These are phyloP conservation scores for Sylvilagus bachmani DNA, from an alignment of 2,113 vertebrate genomes.

Conservation along the genomic window DNA sequence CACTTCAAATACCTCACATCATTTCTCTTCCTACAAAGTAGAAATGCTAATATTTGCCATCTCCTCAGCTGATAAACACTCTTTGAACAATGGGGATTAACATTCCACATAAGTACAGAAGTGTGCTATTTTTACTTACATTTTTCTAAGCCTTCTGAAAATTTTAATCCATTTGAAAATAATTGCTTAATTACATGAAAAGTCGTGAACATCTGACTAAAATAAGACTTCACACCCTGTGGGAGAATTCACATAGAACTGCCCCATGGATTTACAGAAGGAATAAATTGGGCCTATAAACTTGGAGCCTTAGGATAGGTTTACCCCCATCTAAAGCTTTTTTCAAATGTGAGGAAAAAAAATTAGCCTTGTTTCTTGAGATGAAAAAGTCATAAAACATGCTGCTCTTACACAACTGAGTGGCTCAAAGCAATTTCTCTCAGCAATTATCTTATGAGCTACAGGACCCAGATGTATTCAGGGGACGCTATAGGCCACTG, in stretches of 20 bases:
- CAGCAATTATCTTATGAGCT: conserved; percentile 69
- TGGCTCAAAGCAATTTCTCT: conserved; percentile 72
- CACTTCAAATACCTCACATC: conserved; percentile 12
- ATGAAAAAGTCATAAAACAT: conserved; percentile 75
- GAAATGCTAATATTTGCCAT: conserved; percentile 61
- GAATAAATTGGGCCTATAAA: conserved; percentile 68
- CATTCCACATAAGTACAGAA: neutral
- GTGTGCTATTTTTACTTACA: conserved; percentile 51
- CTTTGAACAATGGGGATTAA: conserved; percentile 46
- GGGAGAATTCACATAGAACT: conserved; percentile 43
- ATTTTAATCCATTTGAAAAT: conserved; percentile 75
- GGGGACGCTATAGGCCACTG: neutral
- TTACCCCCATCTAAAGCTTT: conserved; percentile 62
- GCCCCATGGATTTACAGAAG: conserved; percentile 53
- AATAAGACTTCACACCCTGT: conserved; percentile 64
- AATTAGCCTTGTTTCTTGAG: conserved; percentile 72
- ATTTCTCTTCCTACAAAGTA: conserved; percentile 47
- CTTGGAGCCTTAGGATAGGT: conserved; percentile 59
- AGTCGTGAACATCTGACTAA: conserved; percentile 60
- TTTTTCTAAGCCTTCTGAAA: conserved; percentile 74
- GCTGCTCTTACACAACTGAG: conserved; percentile 68
- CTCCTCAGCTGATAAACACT: conserved; percentile 47
- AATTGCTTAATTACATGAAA: conserved; percentile 80
- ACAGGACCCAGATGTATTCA: conserved; percentile 55
- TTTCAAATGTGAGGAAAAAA: conserved; percentile 63